Percentiles rank a stretch among this genome's conserved stretches.
phyloP scores from a whole-genome alignment of 2,797 vertebrate genomes.

The Galaxias olidus region DNA sequence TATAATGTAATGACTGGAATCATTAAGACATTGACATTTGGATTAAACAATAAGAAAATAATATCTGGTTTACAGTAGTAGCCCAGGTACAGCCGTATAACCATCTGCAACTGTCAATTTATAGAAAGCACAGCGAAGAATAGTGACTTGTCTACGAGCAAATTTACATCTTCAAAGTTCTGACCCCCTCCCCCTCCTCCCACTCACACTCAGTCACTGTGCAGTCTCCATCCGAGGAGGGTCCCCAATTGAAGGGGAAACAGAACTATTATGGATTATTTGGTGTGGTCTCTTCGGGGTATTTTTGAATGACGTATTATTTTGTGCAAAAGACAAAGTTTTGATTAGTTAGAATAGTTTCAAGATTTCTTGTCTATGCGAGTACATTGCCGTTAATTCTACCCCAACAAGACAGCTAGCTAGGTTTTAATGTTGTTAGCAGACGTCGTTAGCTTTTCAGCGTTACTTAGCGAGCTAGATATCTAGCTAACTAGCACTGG shows the following conservation, averaged over 20 bases:
- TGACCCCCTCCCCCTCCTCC: slow-evolving; percentile 51
- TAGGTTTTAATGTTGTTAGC: not conserved
- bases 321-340: not conserved
- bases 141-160: slow-evolving; percentile 52
- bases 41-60: no score
- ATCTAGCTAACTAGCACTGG: not conserved
- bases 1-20: no score
- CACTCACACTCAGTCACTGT: slow-evolving; percentile 41
- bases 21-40: no score
- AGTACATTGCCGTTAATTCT: no score
- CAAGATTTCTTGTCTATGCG: not conserved
- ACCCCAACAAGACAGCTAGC: slow-evolving; percentile 1
- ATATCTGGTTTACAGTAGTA: no score
- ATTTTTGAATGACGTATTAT: slow-evolving; percentile 23
- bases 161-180: slow-evolving; percentile 43
- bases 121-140: slow-evolving; percentile 26
- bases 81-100: no score
- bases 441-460: not conserved
- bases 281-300: not conserved
- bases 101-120: not conserved
- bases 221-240: slow-evolving; percentile 50
- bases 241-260: slow-evolving; percentile 35
- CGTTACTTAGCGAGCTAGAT: not conserved
- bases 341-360: not conserved
- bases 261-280: slow-evolving; percentile 52